Evolutionary conservation across 2,113 vertebrate species (phyloP), one percentile per base, ranked within the genome.

Genomic region (Todiramphus saurophagus): DNA sequence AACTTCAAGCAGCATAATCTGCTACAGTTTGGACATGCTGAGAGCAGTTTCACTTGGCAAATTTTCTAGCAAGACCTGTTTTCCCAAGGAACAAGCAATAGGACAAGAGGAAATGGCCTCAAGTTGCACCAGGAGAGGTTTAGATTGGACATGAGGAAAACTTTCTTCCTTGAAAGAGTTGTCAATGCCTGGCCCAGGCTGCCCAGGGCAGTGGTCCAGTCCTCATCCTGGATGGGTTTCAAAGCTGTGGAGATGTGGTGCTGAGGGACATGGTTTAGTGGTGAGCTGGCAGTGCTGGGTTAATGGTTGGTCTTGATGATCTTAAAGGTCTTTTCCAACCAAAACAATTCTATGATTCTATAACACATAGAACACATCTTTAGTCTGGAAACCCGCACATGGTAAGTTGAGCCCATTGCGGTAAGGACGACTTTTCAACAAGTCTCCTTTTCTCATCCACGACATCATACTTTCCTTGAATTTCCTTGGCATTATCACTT

Each of bases 11-110:
- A 63, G 23, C 27, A 11, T 41, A n/a, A 62, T 37, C 25, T 31
- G 33, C 1, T 58, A 16, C 10, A 28, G 1, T 53, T 75, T 5
- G 86, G 77, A 8, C 1, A 1, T 5, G 5, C 4, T 17, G 5
- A 41, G 44, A 67, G 7, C 18, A 21, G 9, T 48, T 82, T 39
- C 5, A 13, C 12, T 78, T 46, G 3, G 28, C 19, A 30, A 2
- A 5, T 56, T 51, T 51, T 43, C 16, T 59, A 8, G 16, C 17
- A 70, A 21, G 21, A 30, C 30, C 53, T 56, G 53, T 56, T 56
- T 17, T 56, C 53, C 28, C 16, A 56, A 56, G 53, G 53, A 56
- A 56, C 30, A 56, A 56, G 16, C 53, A 53, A 53, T 31, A 56
- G 53, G 53, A 30, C 28, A 56, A 31, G 28, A 56, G 28, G 53